phyloP scores from a whole-genome alignment of 2,888 invertebrate genomes.

The Lasioglossum zephyrum region DNA sequence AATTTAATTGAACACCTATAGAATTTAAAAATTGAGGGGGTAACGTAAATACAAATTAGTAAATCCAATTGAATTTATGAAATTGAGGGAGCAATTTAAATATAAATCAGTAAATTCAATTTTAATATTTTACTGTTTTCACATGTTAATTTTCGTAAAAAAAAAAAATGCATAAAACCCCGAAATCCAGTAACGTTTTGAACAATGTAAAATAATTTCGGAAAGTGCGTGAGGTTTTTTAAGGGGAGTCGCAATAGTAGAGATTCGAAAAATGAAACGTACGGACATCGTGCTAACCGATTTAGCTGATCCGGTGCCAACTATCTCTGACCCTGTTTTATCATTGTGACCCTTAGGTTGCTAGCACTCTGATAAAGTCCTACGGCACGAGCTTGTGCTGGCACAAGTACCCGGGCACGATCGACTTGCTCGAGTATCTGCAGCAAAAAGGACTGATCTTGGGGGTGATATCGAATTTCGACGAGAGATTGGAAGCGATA shows the following conservation, averaged over 20 bases:
- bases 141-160: too few relatives aligned
- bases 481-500: conserved; percentile 90
- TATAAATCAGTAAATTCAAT: too few relatives aligned
- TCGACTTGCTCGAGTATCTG: conserved; percentile 88
- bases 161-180: too few relatives aligned
- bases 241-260: not conserved
- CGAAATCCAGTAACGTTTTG: too few relatives aligned
- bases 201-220: not conserved
- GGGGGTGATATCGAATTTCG: conserved; percentile 95
- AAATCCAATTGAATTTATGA: too few relatives aligned
- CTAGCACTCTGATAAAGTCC: conserved; percentile 88
- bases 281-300: not conserved
- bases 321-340: conserved; percentile 67
- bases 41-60: too few relatives aligned
- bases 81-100: too few relatives aligned
- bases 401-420: conserved; percentile 88
- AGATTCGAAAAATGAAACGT: not conserved
- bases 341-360: conserved; percentile 83
- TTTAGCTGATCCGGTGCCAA: conserved; percentile 28
- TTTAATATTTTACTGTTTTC: too few relatives aligned
- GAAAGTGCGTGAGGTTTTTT: not conserved
- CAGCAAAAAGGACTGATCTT: conserved; percentile 84
- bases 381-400: conserved; percentile 91
- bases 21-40: too few relatives aligned
- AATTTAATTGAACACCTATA: too few relatives aligned